These are phyloP conservation scores for Lepilemur ruficaudatus DNA, from an alignment of 2,797 vertebrate species.

Conservation along the genomic window DNA sequence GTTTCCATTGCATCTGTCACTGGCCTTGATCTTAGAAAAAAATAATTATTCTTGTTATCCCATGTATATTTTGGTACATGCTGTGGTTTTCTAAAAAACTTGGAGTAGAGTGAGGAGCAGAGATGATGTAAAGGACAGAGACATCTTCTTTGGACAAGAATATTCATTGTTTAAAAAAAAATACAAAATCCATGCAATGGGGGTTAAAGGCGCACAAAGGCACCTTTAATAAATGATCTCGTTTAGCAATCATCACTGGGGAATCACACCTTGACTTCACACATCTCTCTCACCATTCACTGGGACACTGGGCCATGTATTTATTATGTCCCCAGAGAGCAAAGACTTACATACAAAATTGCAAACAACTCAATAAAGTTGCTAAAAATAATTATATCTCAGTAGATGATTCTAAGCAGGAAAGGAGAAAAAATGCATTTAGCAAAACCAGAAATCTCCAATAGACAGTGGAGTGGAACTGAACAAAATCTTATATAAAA, in stretches of 20 bases:
- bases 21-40: constrained; percentile 26
- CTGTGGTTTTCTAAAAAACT: not conserved
- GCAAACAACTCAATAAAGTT: constrained; percentile 58
- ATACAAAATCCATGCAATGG: not conserved
- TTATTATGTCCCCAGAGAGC: constrained; percentile 41
- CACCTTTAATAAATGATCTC: constrained; percentile 53
- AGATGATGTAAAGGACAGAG: not conserved
- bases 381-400: constrained; percentile 72
- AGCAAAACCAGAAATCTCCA: constrained; percentile 59
- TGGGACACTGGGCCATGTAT: constrained; percentile 49
- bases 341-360: constrained; percentile 46
- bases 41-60: not conserved
- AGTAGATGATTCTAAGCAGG: constrained; percentile 49
- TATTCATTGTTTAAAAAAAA: not conserved
- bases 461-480: not conserved
- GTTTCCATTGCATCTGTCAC: constrained; percentile 10
- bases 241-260: constrained; percentile 18
- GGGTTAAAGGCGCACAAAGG: constrained; percentile 48
- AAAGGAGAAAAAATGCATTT: constrained; percentile 53
- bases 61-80: not conserved
- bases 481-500: constrained; percentile 56
- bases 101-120: not conserved
- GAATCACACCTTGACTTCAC: constrained; percentile 63
- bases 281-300: constrained; percentile 53
- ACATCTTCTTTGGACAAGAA: not conserved